Conservation (phyloP, 2,888 invertebrate species). For the Spilarctia lutea region DNA sequence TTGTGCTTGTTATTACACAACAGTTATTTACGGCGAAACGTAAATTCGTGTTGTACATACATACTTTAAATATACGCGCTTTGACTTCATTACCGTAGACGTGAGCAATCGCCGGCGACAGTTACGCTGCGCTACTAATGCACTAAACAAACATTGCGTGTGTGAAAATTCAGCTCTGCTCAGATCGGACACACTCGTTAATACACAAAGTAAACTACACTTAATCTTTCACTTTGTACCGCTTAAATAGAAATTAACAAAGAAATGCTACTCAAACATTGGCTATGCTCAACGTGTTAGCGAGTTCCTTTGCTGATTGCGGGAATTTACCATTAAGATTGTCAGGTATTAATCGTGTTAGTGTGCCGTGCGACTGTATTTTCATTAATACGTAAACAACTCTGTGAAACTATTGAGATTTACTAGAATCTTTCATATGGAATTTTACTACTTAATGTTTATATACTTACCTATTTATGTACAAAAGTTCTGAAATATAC, state of each 20-base stretch:
- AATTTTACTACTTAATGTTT: too few relatives aligned
- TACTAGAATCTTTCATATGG: too few relatives aligned
- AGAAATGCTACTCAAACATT: slow-evolving; percentile 72
- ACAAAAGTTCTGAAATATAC: too few relatives aligned
- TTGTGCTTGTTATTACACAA: slow-evolving; percentile 68
- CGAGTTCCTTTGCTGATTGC: slow-evolving; percentile 65
- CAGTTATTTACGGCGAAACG: slow-evolving; percentile 45
- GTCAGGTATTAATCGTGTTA: slow-evolving; percentile 60
- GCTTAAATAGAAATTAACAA: slow-evolving; percentile 80
- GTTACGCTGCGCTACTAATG: slow-evolving; percentile 74
- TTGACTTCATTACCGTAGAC: slow-evolving; percentile 44
- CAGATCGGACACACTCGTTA: slow-evolving; percentile 75
- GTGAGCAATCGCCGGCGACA: slow-evolving; percentile 64
- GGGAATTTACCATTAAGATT: slow-evolving; percentile 58
- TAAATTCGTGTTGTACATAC: slow-evolving; percentile 40
- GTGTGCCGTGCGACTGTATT: slow-evolving; percentile 63
- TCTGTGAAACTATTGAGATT: not conserved
- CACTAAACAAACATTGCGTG: slow-evolving; percentile 72
- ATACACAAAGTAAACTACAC: slow-evolving; percentile 72
- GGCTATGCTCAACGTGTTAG: slow-evolving; percentile 67
- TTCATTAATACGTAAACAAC: not conserved
- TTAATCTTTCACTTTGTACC: slow-evolving; percentile 83
- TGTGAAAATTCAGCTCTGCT: slow-evolving; percentile 79
- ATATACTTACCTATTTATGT: too few relatives aligned
- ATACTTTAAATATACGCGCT: slow-evolving; percentile 28